These are phyloP conservation scores for Catonia carolina DNA, from an alignment of 2,888 invertebrate species.

Conservation along the genomic window DNA sequence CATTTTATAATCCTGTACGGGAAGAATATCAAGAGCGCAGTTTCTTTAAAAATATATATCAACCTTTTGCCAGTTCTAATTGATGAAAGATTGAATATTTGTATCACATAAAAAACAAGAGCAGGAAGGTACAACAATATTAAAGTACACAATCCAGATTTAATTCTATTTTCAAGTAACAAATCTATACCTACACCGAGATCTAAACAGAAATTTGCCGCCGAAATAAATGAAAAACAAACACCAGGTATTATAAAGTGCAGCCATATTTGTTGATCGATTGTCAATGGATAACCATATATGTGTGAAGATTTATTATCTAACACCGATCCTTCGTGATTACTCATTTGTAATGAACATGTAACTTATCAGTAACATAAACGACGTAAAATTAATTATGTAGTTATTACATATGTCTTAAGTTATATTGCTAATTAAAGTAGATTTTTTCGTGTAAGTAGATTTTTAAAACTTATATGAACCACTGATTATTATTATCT, in stretches of 20 bases:
- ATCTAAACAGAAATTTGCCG: conserved; percentile 61
- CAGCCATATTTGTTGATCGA: conserved; percentile 46
- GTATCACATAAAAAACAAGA: conserved; percentile 40
- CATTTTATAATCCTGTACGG: conserved; percentile 28
- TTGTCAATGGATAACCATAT: conserved; percentile 31
- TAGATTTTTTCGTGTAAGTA: no score
- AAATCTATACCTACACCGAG: conserved; percentile 58
- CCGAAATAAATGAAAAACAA: conserved; percentile 56
- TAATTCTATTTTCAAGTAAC: conserved; percentile 51
- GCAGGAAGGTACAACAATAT: conserved; percentile 42
- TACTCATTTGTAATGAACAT: no score
- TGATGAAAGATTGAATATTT: conserved; percentile 22
- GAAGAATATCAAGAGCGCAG: conserved; percentile 25
- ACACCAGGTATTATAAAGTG: conserved; percentile 51
- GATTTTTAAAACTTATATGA: no score
- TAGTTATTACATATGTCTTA: no score
- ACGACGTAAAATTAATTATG: no score
- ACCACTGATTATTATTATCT: no score
- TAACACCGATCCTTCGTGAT: conserved; percentile 25
- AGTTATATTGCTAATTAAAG: no score
- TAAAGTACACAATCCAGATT: conserved; percentile 44
- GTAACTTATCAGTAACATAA: no score
- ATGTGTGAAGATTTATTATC: conserved; percentile 28
- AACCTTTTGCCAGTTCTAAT: conserved; percentile 32
- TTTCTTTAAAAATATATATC: conserved; percentile 32